Conservation (phyloP, 2,888 invertebrate genomes). For the Harmothoe impar region DNA sequence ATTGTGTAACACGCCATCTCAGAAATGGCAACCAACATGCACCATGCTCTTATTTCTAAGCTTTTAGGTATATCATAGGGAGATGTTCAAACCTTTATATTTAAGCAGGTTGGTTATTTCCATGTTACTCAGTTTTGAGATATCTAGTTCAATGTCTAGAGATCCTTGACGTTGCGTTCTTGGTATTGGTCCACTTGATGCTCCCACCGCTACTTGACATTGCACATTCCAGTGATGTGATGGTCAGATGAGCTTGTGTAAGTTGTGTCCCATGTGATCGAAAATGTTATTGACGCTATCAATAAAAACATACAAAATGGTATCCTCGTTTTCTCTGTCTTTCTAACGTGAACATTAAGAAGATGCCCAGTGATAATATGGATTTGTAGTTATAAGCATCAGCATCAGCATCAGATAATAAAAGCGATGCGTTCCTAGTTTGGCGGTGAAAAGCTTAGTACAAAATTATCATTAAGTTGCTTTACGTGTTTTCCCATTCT, state of each 20-base stretch:
- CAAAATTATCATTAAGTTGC: too few relatives aligned
- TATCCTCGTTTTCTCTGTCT: neutral
- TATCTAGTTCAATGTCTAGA: constrained; percentile 46
- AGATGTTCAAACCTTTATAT: neutral
- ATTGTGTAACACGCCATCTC: neutral
- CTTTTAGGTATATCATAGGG: constrained; percentile 20
- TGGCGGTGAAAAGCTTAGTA: too few relatives aligned
- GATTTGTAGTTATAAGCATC: too few relatives aligned
- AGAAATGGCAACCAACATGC: neutral
- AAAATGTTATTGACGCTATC: constrained; percentile 39
- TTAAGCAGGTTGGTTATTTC: constrained; percentile 41
- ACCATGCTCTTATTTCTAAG: constrained; percentile 20
- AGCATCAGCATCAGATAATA: too few relatives aligned
- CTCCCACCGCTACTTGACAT: constrained; percentile 56
- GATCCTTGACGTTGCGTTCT: constrained; percentile 9
- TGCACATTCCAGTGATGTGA: constrained; percentile 56
- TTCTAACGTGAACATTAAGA: neutral
- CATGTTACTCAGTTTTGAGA: neutral
- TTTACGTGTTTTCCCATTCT: too few relatives aligned
- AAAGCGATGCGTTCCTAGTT: too few relatives aligned
- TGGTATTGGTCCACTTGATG: constrained; percentile 54
- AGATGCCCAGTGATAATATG: neutral
- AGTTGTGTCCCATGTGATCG: constrained; percentile 57
- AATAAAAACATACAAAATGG: constrained; percentile 44
- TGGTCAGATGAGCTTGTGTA: constrained; percentile 53